A percentile compares a stretch with the other conserved stretches of the same genome.
These are phyloP conservation scores for Eueides isabella DNA, from an alignment of 1,140 invertebrate species.

Conservation along the genomic window DNA sequence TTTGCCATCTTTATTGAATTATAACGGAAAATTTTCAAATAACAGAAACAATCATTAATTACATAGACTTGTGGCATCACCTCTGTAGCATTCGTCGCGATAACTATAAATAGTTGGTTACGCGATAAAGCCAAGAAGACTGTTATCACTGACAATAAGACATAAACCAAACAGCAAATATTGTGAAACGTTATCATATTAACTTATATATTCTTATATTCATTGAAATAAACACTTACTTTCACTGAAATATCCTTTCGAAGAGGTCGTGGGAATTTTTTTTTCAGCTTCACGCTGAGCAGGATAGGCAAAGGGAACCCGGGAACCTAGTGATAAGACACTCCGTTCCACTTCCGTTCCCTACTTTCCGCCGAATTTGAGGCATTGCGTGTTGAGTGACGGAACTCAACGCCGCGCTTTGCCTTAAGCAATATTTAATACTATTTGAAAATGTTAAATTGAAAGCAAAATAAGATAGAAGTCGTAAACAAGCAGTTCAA, in stretches of 20 bases:
- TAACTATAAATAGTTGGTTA: slow-evolving; percentile 58
- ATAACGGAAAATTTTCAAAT: slow-evolving; percentile 42
- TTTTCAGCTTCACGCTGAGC: too few relatives aligned
- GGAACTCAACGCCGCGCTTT: too few relatives aligned
- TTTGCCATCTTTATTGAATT: slow-evolving; percentile 7
- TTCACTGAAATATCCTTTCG: not conserved
- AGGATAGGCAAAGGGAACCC: too few relatives aligned
- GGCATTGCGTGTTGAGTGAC: too few relatives aligned
- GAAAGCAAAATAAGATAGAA: not conserved
- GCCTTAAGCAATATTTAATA: not conserved
- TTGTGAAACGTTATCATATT: slow-evolving; percentile 49
- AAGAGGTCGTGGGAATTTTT: not conserved
- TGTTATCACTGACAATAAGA: slow-evolving; percentile 67
- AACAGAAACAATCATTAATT: slow-evolving; percentile 37
- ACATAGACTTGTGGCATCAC: slow-evolving; percentile 42
- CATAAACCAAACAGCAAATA: slow-evolving; percentile 54
- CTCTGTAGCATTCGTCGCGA: slow-evolving; percentile 50
- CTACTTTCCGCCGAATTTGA: too few relatives aligned
- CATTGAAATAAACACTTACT: not conserved
- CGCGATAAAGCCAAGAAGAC: slow-evolving; percentile 55
- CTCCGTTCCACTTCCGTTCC: too few relatives aligned
- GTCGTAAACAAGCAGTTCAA: not conserved
- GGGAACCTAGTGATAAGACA: too few relatives aligned
- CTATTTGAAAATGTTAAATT: not conserved
- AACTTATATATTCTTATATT: not conserved